Conservation (phyloP, 1,140 invertebrate genomes). For the Drosophila pseudoananassae region DNA sequence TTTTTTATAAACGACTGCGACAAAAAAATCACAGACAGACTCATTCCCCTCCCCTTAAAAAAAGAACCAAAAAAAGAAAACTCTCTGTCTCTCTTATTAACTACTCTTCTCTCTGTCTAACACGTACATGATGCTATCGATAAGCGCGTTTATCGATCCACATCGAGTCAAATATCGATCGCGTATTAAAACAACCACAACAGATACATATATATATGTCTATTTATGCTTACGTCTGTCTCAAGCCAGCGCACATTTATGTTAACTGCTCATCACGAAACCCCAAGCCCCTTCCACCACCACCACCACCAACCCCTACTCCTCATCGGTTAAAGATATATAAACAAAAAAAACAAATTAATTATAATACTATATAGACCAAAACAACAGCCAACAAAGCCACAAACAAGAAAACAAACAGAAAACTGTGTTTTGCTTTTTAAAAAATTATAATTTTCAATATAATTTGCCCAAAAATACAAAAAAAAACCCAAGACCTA, state of each 20-base stretch:
- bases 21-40: constrained; percentile 44
- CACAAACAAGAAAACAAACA: constrained; percentile 25
- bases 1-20: constrained; percentile 50
- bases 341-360: constrained; percentile 10
- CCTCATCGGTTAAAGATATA: constrained; percentile 25
- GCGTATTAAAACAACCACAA: constrained; percentile 59
- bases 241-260: constrained; percentile 66
- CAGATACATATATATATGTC: constrained; percentile 59
- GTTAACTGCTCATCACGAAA: constrained; percentile 61
- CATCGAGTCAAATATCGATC: constrained; percentile 10
- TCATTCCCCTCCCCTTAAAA: constrained; percentile 4
- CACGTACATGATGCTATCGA: not conserved
- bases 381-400: constrained; percentile 30
- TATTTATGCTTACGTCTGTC: constrained; percentile 57
- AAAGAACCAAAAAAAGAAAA: not conserved
- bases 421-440: constrained; percentile 52
- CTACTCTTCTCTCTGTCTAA: constrained; percentile 24
- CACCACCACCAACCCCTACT: constrained; percentile 4
- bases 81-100: constrained; percentile 16
- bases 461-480: constrained; percentile 48
- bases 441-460: constrained; percentile 66
- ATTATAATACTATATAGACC: constrained; percentile 4
- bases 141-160: constrained; percentile 19
- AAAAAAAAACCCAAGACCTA: constrained; percentile 7
- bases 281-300: constrained; percentile 16